Percentiles rank a stretch among this genome's conserved stretches.
These are phyloP conservation scores for Drosophila lacteicornis DNA, from an alignment of 1,140 invertebrate genomes.

Conservation along the genomic window DNA sequence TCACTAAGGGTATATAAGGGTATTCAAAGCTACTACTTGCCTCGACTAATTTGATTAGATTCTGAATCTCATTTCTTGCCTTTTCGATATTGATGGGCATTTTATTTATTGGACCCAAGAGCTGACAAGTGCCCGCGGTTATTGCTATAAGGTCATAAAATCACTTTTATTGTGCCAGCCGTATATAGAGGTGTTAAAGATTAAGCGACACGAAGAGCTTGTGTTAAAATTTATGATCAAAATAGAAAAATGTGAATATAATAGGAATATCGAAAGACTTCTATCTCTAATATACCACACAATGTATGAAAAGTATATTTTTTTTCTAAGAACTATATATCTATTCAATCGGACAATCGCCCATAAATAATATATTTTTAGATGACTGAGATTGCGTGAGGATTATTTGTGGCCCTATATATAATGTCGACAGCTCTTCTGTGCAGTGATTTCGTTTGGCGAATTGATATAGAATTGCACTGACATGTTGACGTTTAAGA, in stretches of 20 bases:
- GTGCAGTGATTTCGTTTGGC: slow-evolving; percentile 59
- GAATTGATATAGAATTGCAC: slow-evolving; percentile 58
- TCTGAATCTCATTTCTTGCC: not conserved
- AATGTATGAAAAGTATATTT: not conserved
- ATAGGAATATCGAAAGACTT: not conserved
- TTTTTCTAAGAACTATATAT: not conserved
- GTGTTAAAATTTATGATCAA: slow-evolving; percentile 62
- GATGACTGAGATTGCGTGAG: slow-evolving; percentile 41
- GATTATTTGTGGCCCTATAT: slow-evolving; percentile 51
- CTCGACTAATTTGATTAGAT: slow-evolving; percentile 3
- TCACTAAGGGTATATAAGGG: not conserved
- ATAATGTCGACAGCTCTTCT: slow-evolving; percentile 50
- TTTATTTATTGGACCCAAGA: slow-evolving; percentile 62
- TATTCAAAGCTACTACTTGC: not conserved
- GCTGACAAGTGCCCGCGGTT: slow-evolving; percentile 65
- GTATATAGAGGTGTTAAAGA: slow-evolving; percentile 62
- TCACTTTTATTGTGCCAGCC: slow-evolving; percentile 58
- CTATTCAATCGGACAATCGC: slow-evolving; percentile 1
- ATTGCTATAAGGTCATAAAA: slow-evolving; percentile 61
- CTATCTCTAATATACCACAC: not conserved
- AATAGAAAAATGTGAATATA: slow-evolving; percentile 29
- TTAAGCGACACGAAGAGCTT: slow-evolving; percentile 48
- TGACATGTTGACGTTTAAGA: slow-evolving; percentile 71
- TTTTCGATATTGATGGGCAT: slow-evolving; percentile 31
- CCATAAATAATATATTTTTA: slow-evolving; percentile 41